Evolutionary conservation across 2,113 vertebrate genomes (phyloP).

Genomic region (Gymnocephalus cernua): DNA sequence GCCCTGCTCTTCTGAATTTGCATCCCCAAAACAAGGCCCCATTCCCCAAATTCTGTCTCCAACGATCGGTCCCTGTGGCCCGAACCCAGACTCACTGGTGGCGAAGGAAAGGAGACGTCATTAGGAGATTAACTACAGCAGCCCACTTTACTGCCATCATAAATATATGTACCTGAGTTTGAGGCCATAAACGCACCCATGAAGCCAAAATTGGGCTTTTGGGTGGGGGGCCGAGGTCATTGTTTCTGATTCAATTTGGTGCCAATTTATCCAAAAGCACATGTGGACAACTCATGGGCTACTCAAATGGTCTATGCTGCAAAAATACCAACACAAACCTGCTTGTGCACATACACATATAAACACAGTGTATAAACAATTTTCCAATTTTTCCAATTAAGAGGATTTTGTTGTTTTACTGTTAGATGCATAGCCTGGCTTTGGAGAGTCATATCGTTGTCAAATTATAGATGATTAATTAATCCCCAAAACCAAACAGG

Average conservation of each 20-base stretch:
- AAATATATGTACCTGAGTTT: slow-evolving; percentile 73
- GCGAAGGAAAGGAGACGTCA: slow-evolving; percentile 65
- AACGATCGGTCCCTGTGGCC: slow-evolving; percentile 58
- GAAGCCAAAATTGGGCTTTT: slow-evolving; percentile 26
- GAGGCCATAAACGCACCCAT: slow-evolving; percentile 54
- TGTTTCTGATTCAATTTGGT: slow-evolving; percentile 63
- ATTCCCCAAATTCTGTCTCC: slow-evolving; percentile 31
- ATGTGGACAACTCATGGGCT: slow-evolving; percentile 1
- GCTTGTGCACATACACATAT: slow-evolving; percentile 7
- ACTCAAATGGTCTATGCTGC: slow-evolving; percentile 9
- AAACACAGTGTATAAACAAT: slow-evolving; percentile 22
- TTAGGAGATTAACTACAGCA: slow-evolving; percentile 76
- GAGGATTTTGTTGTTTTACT: slow-evolving; percentile 6
- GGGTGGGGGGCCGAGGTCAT: slow-evolving; percentile 26
- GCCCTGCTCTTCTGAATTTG: slow-evolving; percentile 5
- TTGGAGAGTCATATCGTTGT: slow-evolving; percentile 38
- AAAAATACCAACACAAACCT: slow-evolving; percentile 17
- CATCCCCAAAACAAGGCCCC: slow-evolving; percentile 41
- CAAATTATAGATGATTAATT: slow-evolving; percentile 55
- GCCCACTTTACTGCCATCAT: slow-evolving; percentile 72
- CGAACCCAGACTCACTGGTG: slow-evolving; percentile 65
- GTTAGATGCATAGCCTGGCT: background rate
- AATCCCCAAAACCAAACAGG: slow-evolving; percentile 17
- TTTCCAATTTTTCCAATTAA: slow-evolving; percentile 8
- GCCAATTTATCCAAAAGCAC: slow-evolving; percentile 41